These are phyloP conservation scores for Pangasius larnaudii DNA, from an alignment of 2,797 vertebrate species.

Conservation along the genomic window DNA sequence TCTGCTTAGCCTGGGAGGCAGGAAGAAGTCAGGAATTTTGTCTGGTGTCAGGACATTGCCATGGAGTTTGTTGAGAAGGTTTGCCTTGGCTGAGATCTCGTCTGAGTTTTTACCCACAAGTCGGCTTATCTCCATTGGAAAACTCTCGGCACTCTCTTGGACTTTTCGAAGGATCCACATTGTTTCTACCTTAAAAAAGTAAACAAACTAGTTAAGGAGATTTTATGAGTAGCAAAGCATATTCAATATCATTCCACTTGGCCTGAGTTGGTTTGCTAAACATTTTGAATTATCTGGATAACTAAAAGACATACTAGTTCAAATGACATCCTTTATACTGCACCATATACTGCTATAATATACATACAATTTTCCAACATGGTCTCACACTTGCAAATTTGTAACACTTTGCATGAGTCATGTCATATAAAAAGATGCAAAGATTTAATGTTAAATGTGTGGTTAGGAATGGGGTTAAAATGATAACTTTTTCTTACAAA, in stretches of 20 bases:
- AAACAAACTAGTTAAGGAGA: background rate
- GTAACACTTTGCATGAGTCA: background rate
- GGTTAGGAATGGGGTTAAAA: background rate
- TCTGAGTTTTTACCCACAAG: slow-evolving; percentile 61
- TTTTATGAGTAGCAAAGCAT: background rate
- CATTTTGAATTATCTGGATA: background rate
- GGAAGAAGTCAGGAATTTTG: slow-evolving; percentile 75
- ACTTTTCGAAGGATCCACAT: slow-evolving; percentile 75
- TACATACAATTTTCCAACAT: background rate
- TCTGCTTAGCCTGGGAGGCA: slow-evolving; percentile 70
- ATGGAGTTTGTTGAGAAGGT: slow-evolving; percentile 65
- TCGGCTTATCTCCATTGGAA: slow-evolving; percentile 64
- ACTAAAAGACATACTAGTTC: background rate
- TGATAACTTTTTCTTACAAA: no score
- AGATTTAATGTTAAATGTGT: background rate
- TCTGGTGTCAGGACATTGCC: slow-evolving; percentile 76
- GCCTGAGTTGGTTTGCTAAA: background rate
- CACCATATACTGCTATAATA: background rate
- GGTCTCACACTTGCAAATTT: background rate
- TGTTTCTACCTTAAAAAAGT: background rate
- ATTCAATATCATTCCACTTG: background rate
- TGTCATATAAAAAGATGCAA: background rate
- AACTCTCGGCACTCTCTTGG: slow-evolving; percentile 66
- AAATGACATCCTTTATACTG: background rate
- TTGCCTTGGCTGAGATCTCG: slow-evolving; percentile 55